A percentile compares a stretch with the other conserved stretches of the same genome.
Evolutionary conservation across 2,888 invertebrate genomes (phyloP).

Genomic region (Isoperla grammatica): DNA sequence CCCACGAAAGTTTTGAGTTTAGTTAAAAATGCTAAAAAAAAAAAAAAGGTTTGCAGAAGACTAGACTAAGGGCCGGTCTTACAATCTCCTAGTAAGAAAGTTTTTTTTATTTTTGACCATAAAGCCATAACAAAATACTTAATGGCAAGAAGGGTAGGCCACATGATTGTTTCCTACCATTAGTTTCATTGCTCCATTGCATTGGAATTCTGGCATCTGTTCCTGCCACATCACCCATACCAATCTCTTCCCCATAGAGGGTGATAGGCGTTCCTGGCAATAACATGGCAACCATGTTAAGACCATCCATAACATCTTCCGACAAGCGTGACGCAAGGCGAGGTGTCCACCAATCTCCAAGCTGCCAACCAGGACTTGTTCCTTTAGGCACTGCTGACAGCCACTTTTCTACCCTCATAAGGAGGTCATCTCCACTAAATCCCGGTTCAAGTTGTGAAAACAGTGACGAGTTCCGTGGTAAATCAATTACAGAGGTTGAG

Average conservation of each 20-base stretch:
- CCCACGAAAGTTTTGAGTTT: too few relatives aligned
- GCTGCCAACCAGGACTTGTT: constrained; percentile 49
- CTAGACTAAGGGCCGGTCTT: too few relatives aligned
- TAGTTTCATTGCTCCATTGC: constrained; percentile 36
- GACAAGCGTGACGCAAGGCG: constrained; percentile 37
- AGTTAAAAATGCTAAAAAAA: too few relatives aligned
- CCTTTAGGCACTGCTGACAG: background rate
- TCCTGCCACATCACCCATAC: constrained; percentile 39
- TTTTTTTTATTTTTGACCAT: too few relatives aligned
- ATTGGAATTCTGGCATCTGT: constrained; percentile 33
- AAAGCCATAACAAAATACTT: too few relatives aligned
- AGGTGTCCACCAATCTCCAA: background rate
- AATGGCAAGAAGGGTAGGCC: too few relatives aligned
- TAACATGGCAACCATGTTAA: constrained; percentile 62
- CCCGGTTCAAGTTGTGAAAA: constrained; percentile 32
- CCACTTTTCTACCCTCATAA: constrained; percentile 10
- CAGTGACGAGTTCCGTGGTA: constrained; percentile 39
- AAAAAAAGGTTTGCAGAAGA: too few relatives aligned
- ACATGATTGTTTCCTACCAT: too few relatives aligned
- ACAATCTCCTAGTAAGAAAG: too few relatives aligned
- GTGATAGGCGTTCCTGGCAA: constrained; percentile 72
- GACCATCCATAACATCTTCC: constrained; percentile 48
- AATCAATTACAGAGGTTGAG: constrained; percentile 35
- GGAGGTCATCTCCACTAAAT: constrained; percentile 32
- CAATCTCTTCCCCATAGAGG: constrained; percentile 52